Evolutionary conservation across 2,888 invertebrate genomes (phyloP).

Genomic region (Chaetogeoica ovagalla): DNA sequence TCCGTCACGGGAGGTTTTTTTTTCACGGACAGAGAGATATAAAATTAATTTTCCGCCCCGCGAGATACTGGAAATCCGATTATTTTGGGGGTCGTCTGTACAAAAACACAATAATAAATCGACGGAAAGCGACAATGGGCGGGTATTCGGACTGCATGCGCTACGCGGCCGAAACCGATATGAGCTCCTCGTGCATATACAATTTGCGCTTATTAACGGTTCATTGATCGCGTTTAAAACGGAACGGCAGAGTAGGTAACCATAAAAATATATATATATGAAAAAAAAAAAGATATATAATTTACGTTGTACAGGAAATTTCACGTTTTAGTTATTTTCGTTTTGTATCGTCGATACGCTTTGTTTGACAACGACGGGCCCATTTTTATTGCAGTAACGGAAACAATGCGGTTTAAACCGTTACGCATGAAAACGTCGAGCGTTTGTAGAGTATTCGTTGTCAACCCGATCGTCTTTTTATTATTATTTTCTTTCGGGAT

Average conservation of each 20-base stretch:
- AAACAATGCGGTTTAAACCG: slow-evolving; percentile 34
- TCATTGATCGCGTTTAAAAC: slow-evolving; percentile 33
- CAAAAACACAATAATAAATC: slow-evolving; percentile 30
- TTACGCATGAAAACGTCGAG: slow-evolving; percentile 43
- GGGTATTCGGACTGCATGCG: slow-evolving; percentile 27
- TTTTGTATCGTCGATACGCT: slow-evolving; percentile 48
- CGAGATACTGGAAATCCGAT: slow-evolving; percentile 49
- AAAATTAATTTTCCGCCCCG: slow-evolving; percentile 49
- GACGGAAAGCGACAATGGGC: slow-evolving; percentile 33
- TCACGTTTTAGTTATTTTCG: slow-evolving; percentile 15
- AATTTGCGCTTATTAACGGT: slow-evolving; percentile 28
- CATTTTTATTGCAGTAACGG: slow-evolving; percentile 32
- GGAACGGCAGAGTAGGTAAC: background rate
- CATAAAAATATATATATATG: background rate
- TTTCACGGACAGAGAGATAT: background rate
- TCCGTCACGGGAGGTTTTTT: background rate
- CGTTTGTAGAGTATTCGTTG: slow-evolving; percentile 23
- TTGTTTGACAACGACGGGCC: slow-evolving; percentile 19
- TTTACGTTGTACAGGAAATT: slow-evolving; percentile 11
- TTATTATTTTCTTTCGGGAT: background rate
- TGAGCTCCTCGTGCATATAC: slow-evolving; percentile 5
- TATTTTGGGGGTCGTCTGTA: slow-evolving; percentile 22
- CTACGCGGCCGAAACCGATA: slow-evolving; percentile 41
- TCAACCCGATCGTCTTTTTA: slow-evolving; percentile 2
- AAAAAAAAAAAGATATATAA: background rate